Base-by-base conservation (phyloP, 2,888 invertebrate genomes). In the Microctonus aethiopoides region DNA sequence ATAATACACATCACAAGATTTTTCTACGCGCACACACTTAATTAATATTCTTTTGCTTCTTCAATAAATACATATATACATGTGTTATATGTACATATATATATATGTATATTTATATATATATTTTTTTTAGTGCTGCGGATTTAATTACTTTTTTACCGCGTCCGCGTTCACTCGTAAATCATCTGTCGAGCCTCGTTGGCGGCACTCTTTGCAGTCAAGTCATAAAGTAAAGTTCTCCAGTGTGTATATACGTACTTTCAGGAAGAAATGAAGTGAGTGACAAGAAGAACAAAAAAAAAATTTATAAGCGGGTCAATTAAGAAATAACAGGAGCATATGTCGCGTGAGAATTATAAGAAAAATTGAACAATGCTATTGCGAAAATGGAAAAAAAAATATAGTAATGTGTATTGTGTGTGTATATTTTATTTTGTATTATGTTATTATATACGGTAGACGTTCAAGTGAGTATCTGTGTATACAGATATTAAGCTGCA, bases 91-190 rank as follows among this genome's bases (percentile, higher is more conserved):
- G n/a, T n/a, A n/a, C n/a, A n/a, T n/a, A n/a, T n/a, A n/a, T n/a
- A n/a, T n/a, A n/a, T n/a, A 16, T 0, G 16, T 4, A 16, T 41
- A 11, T 52, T 16, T 72, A 29, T 29, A 29, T 29, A 29, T 74
- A 64, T 71, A 76, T 74, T 57, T 75, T 78, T 79, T 76, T 75
- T 71, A 73, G 75, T 74, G 77, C 72, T 80, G 75, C 72, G 74
- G 77, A 81, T 82, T 84, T 84, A 85, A 85, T 86, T 84, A 85
- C 83, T 84, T 85, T 85, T 85, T 84, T 83, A 80, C 81, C 74
- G 77, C 76, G 76, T 79, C 81, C 61, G 24, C 60, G 56, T 61
- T 62, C 41, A 73, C 73, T 84, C 84, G 83, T 85, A 85, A 85
- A 85, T 84, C 84, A 84, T 81, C 77, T 70, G 70, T 67, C 64